A percentile compares a stretch with the other conserved stretches of the same genome.
Evolutionary conservation across 2,797 vertebrate species (phyloP).

Genomic region (Coluber constrictor): DNA sequence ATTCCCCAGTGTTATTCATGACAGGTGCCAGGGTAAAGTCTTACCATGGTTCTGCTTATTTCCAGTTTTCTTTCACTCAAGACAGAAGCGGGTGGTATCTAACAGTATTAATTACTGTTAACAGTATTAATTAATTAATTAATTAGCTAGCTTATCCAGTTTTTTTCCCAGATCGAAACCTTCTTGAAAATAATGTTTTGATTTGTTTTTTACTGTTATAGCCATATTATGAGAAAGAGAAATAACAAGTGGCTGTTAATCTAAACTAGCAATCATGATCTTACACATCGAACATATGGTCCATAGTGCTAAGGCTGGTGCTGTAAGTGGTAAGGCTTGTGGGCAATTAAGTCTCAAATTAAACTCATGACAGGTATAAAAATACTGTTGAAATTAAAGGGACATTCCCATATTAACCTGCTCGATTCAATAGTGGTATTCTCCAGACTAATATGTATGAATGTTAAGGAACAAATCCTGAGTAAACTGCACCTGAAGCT

Average conservation of each 20-base stretch:
- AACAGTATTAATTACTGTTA: background rate
- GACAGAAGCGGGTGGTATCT: background rate
- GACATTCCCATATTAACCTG: background rate
- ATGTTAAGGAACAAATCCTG: background rate
- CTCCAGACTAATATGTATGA: background rate
- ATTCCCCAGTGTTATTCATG: background rate
- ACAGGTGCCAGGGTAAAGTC: background rate
- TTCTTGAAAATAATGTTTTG: background rate
- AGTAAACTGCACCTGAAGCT: background rate
- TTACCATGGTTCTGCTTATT: background rate
- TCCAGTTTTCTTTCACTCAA: background rate
- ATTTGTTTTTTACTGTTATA: background rate
- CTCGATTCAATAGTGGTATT: background rate
- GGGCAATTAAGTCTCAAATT: background rate
- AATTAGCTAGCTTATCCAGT: background rate
- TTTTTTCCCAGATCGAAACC: background rate
- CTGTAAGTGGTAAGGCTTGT: background rate
- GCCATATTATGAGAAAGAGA: background rate
- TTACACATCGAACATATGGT: background rate
- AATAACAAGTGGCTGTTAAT: background rate
- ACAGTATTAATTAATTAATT: background rate
- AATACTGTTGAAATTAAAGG: background rate
- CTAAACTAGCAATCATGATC: background rate
- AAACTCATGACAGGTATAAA: background rate
- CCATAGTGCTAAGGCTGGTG: background rate